phyloP scores from a whole-genome alignment of 2,797 vertebrate species.

The Lates japonicus region DNA sequence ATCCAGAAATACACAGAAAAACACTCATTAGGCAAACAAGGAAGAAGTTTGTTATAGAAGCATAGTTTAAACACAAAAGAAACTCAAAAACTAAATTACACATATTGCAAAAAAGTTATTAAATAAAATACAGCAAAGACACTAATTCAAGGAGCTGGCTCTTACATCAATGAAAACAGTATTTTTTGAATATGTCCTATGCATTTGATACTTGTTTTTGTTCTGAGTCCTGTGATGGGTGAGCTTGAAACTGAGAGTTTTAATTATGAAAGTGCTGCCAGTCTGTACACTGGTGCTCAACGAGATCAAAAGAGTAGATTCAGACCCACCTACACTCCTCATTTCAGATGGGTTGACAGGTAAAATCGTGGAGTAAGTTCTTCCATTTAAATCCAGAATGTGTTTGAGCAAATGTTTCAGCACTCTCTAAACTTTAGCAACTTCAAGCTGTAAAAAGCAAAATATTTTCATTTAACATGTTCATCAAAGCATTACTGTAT shows the following conservation, averaged over 20 bases:
- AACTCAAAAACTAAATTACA: conserved; percentile 28
- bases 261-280: conserved; percentile 62
- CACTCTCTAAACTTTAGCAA: conserved; percentile 8
- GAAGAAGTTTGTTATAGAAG: conserved; percentile 1
- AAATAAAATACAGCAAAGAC: neutral
- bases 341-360: conserved; percentile 24
- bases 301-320: conserved; percentile 70
- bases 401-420: conserved; percentile 11
- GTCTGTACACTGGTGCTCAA: conserved; percentile 39
- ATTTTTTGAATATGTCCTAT: conserved; percentile 9
- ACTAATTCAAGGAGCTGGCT: too few species aligned
- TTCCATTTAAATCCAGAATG: conserved; percentile 47
- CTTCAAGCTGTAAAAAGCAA: neutral
- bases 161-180: too few species aligned
- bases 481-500: neutral
- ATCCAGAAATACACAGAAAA: conserved; percentile 1
- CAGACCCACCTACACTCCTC: conserved; percentile 55
- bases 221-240: conserved; percentile 15
- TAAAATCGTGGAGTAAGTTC: conserved; percentile 48
- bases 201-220: neutral
- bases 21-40: conserved; percentile 6
- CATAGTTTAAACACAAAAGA: neutral
- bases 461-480: neutral
- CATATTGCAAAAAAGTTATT: neutral
- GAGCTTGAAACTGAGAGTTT: conserved; percentile 38